Base-by-base conservation (phyloP, 2,113 vertebrate species). In the Proterorhinus semilunaris region DNA sequence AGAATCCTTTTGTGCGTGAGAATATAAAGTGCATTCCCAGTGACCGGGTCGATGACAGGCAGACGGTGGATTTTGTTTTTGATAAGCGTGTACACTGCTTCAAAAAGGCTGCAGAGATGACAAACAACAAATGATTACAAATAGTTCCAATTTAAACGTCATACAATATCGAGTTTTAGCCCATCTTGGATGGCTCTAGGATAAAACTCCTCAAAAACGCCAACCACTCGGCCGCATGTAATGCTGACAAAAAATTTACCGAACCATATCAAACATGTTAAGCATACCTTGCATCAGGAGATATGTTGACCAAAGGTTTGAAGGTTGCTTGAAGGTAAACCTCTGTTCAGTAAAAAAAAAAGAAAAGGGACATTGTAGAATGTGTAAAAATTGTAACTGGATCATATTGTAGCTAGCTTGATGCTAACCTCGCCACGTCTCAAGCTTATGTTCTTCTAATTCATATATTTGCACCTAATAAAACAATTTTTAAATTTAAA, bases 1-100 rank as follows among this genome's bases (percentile, higher is more conserved):
- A 99, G 96, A 92, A 99, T 97, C 94, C 98, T 94, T 93, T 99
- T 99, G 95, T 99, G 98, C 76, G 98, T 99, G 88, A 99, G 97
- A 78, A 99, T 99, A 92, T 99, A 99, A 94, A 99, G 96, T 95
- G 96, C 96, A 79, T 99, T 99, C 88, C 98, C 98, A 70, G 96
- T 98, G 91, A 97, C 91, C 1, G 97, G 96, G 90, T 99, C 96
- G 78, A 99, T 98, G 89, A 99, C 96, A 71, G 98, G 98, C 93
- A 99, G 91, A 85, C 97, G 95, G 93, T 99, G 98, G 93, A 99
- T 99, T 94, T 97, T 99, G 92, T 99, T 99, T 95, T 96, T 99
- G 94, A 99, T 98, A 93, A 99, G 92, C 43, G 97, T 99, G 93
- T 97, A 95, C 65, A 99, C 96, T 49, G 97, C 96, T 81, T 98